Conservation (phyloP, 2,888 invertebrate species). For the Rotaria macrura region DNA sequence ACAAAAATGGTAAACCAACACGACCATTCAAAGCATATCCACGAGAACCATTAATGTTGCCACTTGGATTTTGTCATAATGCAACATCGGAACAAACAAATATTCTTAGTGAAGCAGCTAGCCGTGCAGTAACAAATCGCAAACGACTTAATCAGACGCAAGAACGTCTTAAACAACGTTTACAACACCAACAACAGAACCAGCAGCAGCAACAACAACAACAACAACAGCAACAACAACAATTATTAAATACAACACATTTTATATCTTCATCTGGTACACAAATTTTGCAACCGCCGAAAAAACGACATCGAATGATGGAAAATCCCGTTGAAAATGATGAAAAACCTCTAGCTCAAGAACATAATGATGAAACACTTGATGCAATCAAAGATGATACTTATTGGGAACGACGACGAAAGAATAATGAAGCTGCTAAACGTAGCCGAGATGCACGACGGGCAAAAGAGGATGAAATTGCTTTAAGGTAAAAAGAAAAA, state of each 20-base stretch:
- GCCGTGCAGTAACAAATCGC: background rate
- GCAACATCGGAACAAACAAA: background rate
- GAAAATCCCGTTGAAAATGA: background rate
- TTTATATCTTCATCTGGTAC: background rate
- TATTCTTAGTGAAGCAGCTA: background rate
- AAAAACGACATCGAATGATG: slow-evolving; percentile 7
- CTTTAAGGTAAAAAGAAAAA: slow-evolving; percentile 56
- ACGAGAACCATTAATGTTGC: slow-evolving; percentile 8
- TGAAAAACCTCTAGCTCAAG: background rate
- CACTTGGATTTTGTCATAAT: background rate
- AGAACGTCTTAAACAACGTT: slow-evolving; percentile 5
- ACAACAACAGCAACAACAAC: background rate
- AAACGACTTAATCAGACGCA: slow-evolving; percentile 5
- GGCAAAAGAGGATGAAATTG: slow-evolving; percentile 79
- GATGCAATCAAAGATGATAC: slow-evolving; percentile 60
- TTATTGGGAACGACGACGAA: slow-evolving; percentile 73
- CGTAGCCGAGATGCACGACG: slow-evolving; percentile 77
- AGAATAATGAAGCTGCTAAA: slow-evolving; percentile 89
- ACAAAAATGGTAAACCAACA: slow-evolving; percentile 18
- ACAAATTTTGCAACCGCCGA: slow-evolving; percentile 6
- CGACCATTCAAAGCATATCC: slow-evolving; percentile 18
- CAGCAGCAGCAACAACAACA: background rate
- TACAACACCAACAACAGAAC: background rate
- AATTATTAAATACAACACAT: background rate
- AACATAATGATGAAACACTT: background rate